Evolutionary conservation across 2,113 vertebrate genomes (phyloP).

Genomic region (Tylochromis polylepis): DNA sequence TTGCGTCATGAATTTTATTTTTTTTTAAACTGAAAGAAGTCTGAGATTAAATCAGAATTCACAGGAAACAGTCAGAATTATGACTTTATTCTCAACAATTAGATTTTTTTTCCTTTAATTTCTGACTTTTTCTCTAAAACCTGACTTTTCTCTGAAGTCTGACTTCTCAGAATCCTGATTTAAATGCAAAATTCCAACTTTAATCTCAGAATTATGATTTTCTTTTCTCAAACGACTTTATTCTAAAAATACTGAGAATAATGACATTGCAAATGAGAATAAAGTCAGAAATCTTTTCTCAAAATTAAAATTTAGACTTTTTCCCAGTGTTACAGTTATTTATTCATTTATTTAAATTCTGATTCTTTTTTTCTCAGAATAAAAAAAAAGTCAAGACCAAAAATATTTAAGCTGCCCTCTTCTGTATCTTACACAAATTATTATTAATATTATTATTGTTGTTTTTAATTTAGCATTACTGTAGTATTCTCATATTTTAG

Average conservation of each 20-base stretch:
- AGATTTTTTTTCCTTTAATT: background rate
- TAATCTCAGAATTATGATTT: background rate
- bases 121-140: background rate
- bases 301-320: background rate
- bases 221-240: background rate
- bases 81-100: background rate
- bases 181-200: background rate
- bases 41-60: background rate
- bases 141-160: background rate
- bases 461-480: background rate
- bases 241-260: background rate
- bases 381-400: too few species aligned
- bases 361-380: too few species aligned
- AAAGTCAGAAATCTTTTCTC: background rate
- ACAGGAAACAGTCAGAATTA: background rate
- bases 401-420: too few species aligned
- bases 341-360: background rate
- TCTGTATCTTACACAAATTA: too few species aligned
- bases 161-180: background rate
- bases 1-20: background rate
- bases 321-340: background rate
- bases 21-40: background rate
- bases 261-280: background rate
- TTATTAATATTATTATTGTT: background rate
- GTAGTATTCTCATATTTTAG: background rate